Conservation (phyloP, 2,797 vertebrate species). For the Nothura maculosa region DNA sequence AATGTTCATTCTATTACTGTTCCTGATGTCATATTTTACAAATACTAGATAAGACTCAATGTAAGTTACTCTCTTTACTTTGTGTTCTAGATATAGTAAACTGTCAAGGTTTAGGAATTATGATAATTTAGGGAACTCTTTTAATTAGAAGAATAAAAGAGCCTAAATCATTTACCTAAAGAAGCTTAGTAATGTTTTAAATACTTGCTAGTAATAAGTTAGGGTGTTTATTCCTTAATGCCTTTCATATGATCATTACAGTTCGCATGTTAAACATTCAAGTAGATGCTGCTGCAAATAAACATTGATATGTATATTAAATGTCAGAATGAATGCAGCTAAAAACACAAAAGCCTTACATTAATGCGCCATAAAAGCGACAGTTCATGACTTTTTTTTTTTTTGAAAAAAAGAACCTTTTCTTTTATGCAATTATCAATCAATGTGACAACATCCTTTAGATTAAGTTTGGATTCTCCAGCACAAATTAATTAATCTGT, state of each 20-base stretch:
- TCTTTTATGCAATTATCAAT: slow-evolving; percentile 88
- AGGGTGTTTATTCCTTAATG: not conserved
- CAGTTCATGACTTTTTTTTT: slow-evolving; percentile 3
- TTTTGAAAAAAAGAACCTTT: slow-evolving; percentile 54
- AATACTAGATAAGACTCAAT: not conserved
- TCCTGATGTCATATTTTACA: not conserved
- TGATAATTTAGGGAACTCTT: not conserved
- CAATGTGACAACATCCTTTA: slow-evolving; percentile 87
- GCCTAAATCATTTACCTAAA: not conserved
- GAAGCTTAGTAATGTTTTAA: not conserved
- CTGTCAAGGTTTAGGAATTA: not conserved
- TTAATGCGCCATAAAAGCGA: slow-evolving; percentile 39
- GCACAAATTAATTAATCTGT: slow-evolving; percentile 94
- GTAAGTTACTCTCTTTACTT: not conserved
- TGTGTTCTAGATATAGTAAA: not conserved
- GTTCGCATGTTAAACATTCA: not conserved
- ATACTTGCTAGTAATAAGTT: not conserved
- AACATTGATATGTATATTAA: slow-evolving; percentile 29
- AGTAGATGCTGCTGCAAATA: not conserved
- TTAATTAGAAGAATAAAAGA: not conserved
- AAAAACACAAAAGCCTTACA: slow-evolving; percentile 43
- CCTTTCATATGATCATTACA: not conserved
- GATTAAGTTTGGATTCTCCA: slow-evolving; percentile 88
- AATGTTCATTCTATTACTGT: not conserved
- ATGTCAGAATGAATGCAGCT: slow-evolving; percentile 48